These are phyloP conservation scores for Ormyrus pomaceus DNA, from an alignment of 2,888 invertebrate genomes.

Conservation along the genomic window DNA sequence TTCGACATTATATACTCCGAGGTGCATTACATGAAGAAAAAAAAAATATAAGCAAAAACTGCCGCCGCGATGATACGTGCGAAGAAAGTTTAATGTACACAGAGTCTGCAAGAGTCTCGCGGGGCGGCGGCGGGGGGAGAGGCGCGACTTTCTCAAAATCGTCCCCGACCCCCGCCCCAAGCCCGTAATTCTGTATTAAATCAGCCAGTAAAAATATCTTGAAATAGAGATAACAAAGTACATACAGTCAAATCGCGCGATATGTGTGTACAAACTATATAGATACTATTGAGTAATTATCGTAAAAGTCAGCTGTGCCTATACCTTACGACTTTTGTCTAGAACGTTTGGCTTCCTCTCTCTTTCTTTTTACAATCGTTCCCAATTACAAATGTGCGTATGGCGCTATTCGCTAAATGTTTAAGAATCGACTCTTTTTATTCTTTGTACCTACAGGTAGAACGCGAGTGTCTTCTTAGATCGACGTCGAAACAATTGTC, in stretches of 20 bases:
- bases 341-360: constrained; percentile 12
- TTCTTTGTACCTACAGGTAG: background rate
- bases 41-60: constrained; percentile 39
- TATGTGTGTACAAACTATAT: constrained; percentile 53
- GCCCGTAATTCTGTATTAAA: constrained; percentile 13
- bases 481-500: constrained; percentile 1
- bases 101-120: background rate
- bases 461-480: background rate
- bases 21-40: constrained; percentile 44
- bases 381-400: constrained; percentile 37
- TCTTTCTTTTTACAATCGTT: constrained; percentile 16
- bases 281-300: constrained; percentile 50
- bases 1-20: constrained; percentile 40
- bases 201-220: constrained; percentile 36
- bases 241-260: constrained; percentile 51
- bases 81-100: constrained; percentile 37
- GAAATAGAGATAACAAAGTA: constrained; percentile 51
- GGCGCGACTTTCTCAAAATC: constrained; percentile 22
- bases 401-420: constrained; percentile 16
- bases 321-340: constrained; percentile 42
- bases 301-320: constrained; percentile 55
- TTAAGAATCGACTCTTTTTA: constrained; percentile 12
- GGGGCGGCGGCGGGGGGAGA: background rate
- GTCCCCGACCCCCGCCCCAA: background rate
- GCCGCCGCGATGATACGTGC: constrained; percentile 33